Conservation (phyloP, 2,797 vertebrate genomes). For the Chelon labrosus region DNA sequence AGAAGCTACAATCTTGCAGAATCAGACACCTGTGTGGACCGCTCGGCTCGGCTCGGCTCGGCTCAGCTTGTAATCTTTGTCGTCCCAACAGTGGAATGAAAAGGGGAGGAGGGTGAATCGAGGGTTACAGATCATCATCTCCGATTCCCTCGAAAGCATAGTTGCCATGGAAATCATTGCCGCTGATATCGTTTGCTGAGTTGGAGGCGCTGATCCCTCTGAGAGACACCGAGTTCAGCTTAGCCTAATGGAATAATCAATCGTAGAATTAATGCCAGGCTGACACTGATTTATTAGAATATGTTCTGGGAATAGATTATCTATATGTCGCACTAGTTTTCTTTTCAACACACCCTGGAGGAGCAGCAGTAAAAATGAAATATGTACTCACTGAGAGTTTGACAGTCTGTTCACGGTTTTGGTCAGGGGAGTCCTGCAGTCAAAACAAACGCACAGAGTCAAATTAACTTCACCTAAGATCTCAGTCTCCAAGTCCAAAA, state of each 20-base stretch:
- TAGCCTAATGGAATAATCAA: constrained; percentile 86
- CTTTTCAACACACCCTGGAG: too few relatives aligned
- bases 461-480: background rate
- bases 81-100: constrained; percentile 63
- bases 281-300: background rate
- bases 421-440: constrained; percentile 92
- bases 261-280: background rate
- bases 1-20: constrained; percentile 82
- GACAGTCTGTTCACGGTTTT: constrained; percentile 90
- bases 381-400: constrained; percentile 94
- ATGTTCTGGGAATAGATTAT: background rate
- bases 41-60: constrained; percentile 69
- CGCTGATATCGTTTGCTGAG: constrained; percentile 90
- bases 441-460: constrained; percentile 1
- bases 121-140: constrained; percentile 95
- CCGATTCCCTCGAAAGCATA: constrained; percentile 99
- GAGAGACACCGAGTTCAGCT: constrained; percentile 95
- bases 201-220: constrained; percentile 94
- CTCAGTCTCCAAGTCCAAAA: background rate
- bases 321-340: background rate
- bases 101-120: background rate
- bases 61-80: constrained; percentile 72
- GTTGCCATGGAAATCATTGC: constrained; percentile 96
- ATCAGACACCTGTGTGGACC: constrained; percentile 48
- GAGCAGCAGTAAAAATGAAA: background rate